Base-by-base conservation (phyloP, 2,888 invertebrate genomes). In the Harmothoe impar region DNA sequence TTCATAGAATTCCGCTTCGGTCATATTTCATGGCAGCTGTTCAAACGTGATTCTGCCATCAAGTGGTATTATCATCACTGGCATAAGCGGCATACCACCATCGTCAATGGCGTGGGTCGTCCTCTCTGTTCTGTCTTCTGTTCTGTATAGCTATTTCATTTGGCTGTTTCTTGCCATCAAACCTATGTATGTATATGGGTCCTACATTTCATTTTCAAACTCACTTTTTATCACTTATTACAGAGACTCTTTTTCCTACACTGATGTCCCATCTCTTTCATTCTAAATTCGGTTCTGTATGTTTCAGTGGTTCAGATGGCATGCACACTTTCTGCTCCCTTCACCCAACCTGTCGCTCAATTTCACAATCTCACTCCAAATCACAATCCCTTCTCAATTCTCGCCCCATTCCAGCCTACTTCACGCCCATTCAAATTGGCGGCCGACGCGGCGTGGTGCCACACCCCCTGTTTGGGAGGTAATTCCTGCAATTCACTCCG, bases 1-100 rank as follows among this genome's bases (percentile, higher is more conserved):
- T 54, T 86, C 54, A 54, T 54, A 29, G 86, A 54, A 86, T 52
- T 54, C 56, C 29, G 86, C 52, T 15, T 31, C 31, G 52, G 25
- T 86, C 86, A 29, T 86, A 29, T 86, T 86, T 86, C 86, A 54
- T 54, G n/a, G 86, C 86, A 86, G 86, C 86, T 86, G 86, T 86
- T 86, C 86, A 86, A 86, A 86, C 56, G 86, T 31, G 29, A 31
- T 86, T 43, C 17, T 20, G 29, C 86, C 86, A 86, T 86, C 86
- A 86, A 54, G 86, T 86, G 29, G 54, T 29, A 86, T 86, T 86
- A 54, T 33, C 86, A 54, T 86, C 86, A 86, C 81, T 81, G 33
- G 33, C 43, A 81, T 81, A 15, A 81, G 31, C 72, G 25, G 25
- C 29, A 29, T 72, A n/a, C 62, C 25, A n/a, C 25, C 62, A n/a